Evolutionary conservation across 2,797 vertebrate genomes (phyloP), one percentile per base, ranked within the genome.

Genomic region (Falco novaeseelandiae): DNA sequence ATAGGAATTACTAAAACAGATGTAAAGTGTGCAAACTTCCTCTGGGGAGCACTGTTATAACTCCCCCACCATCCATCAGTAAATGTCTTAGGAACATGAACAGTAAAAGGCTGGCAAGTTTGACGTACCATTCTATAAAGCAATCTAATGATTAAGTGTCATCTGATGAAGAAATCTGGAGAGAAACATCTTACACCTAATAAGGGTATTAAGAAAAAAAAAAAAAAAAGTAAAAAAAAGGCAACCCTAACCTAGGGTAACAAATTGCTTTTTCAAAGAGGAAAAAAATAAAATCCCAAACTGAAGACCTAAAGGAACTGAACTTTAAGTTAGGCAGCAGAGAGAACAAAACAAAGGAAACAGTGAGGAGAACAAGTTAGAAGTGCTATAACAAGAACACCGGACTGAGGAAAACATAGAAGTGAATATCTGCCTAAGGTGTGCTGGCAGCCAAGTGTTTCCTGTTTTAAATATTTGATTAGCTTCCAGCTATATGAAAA

Each of bases 1-100:
- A 89, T 16, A 85, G 65, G 66, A 96, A 97, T 93, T 86, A 92
- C 91, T 90, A 95, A 96, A 97, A 63, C 92, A 97, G 93, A 94
- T 95, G 94, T 83, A 84, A 97, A 96, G 70, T 69, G 79, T 58
- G 93, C 59, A 71, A 12, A 71, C 57, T 49, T 82, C 62, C 95
- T 91, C 89, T 54, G 79, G 90, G 88, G 93, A 93, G 26, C 80
- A 67, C 42, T 71, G 52, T 46, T 85, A 62, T 66, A 93, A 80
- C 82, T 94, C 82, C 67, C 91, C 62, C 77, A 70, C 40, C 69
- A 89, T 89, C 76, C 74, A 91, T 86, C 90, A 96, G 78, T 66
- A 93, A 92, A 92, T 30, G 67, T 59, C 93, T 96, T 23, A 83
- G 54, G 29, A 94, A 80, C 52, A 89, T 2, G 54, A 88, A 20